These are phyloP conservation scores for Turdus rufiventris DNA, from an alignment of 2,113 vertebrate species.

Conservation along the genomic window DNA sequence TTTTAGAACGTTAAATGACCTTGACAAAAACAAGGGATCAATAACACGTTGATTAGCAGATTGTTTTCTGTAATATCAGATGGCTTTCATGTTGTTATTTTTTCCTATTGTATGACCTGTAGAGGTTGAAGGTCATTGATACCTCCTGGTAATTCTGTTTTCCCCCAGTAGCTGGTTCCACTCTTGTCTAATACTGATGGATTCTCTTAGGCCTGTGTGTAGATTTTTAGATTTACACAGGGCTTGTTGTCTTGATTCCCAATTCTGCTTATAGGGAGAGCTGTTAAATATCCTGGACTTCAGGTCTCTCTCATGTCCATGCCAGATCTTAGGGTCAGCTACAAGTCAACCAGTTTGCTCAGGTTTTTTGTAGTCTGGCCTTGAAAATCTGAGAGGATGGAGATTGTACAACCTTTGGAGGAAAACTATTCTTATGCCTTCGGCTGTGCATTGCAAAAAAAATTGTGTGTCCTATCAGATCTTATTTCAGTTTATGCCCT, in stretches of 20 bases:
- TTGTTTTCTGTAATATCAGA: conserved; percentile 85
- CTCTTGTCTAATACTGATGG: conserved; percentile 47
- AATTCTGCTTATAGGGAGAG: neutral
- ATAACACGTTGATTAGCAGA: conserved; percentile 92
- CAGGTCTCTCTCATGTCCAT: neutral
- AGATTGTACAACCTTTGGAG: neutral
- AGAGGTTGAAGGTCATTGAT: conserved; percentile 65
- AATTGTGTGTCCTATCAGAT: neutral
- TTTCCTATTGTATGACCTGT: conserved; percentile 61
- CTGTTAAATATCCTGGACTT: neutral
- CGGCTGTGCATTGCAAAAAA: neutral
- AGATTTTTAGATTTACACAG: neutral
- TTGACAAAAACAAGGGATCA: conserved; percentile 93
- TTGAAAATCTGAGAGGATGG: neutral
- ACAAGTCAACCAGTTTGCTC: neutral
- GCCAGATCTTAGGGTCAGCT: neutral
- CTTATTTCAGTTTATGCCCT: neutral
- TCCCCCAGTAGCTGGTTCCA: conserved; percentile 34
- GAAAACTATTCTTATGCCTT: neutral
- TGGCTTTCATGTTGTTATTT: conserved; percentile 50
- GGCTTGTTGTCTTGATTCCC: neutral
- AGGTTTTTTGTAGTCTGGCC: neutral
- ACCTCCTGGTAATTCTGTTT: conserved; percentile 59
- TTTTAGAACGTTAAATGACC: conserved; percentile 92
- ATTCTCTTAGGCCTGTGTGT: conserved; percentile 62